Base-by-base conservation (phyloP, 2,113 vertebrate species). In the Pseudolaguvia tuberculata region DNA sequence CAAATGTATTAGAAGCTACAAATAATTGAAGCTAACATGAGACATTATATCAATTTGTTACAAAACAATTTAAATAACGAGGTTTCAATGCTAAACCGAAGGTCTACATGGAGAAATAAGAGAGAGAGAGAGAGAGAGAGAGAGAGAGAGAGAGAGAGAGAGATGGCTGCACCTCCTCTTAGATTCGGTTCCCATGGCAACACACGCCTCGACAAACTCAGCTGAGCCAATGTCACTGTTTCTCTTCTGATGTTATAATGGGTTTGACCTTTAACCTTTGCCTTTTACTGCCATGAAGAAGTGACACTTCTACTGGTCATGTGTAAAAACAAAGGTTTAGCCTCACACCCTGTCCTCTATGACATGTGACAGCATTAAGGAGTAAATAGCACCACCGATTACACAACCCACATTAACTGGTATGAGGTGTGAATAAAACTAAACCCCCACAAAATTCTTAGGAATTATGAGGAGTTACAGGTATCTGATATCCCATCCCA, bases 191-290 rank as follows among this genome's bases (percentile, higher is more conserved):
- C 78, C 89, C 85, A 90, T 90, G 79, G 89, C 84, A 90, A 91
- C 90, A 84, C 75, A 84, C 73, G 78, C 83, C 86, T 84, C 76
- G 79, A 85, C 84, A 72, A 77, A 80, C 73, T 84, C 81, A 81
- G 83, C 84, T 59, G 84, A 84, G 83, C 68, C 51, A 80, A 84
- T 87, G 83, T 83, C 83, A 83, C 85, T 84, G 83, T 78, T n/a
- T 73, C 50, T 70, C 57, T 72, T 76, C 70, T 86, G 86, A 86
- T 86, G 59, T 81, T 71, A 31, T 90, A 90, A 91, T 91, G 86
- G 90, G 81, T 90, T 88, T 90, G 88, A 88, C 86, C 89, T 82
- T 71, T 87, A 87, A 87, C 80, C 87, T 84, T 81, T 73, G 70
- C 50, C 81, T 76, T 85, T 77, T 82, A 81, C 76, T 69, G 27